phyloP scores from a whole-genome alignment of 2,888 invertebrate species.

The Plagiodera versicolora region DNA sequence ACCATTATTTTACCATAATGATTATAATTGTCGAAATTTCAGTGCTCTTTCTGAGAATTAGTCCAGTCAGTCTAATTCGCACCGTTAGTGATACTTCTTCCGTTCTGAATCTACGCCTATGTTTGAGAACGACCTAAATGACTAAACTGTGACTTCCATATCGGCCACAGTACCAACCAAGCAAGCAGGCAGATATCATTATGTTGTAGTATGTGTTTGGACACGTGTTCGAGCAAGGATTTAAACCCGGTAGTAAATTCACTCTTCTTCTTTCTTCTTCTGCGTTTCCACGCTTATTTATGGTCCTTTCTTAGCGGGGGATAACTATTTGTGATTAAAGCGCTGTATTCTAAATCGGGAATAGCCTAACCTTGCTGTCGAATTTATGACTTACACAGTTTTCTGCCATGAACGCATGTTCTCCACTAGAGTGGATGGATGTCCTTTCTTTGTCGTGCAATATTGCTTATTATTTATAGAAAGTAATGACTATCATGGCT shows the following conservation, averaged over 20 bases:
- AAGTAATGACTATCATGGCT: neutral
- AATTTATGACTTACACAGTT: neutral
- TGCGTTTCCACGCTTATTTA: conserved; percentile 9
- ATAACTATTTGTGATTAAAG: conserved; percentile 13
- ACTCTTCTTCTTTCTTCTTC: conserved; percentile 23
- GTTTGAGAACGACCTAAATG: conserved; percentile 22
- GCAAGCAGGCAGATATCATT: conserved; percentile 1
- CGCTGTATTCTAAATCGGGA: conserved; percentile 3
- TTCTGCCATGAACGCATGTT: neutral
- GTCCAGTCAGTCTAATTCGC: too few relatives aligned
- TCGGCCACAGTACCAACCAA: conserved; percentile 26
- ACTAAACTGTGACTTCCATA: conserved; percentile 24
- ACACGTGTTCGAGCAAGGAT: conserved; percentile 28
- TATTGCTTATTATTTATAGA: neutral
- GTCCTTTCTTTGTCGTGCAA: neutral
- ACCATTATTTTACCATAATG: too few relatives aligned
- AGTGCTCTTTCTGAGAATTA: too few relatives aligned
- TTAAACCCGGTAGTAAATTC: conserved; percentile 29
- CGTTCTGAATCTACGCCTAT: neutral
- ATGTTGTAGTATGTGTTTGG: conserved; percentile 27
- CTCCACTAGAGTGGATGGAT: neutral
- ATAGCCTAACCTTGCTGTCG: conserved; percentile 1
- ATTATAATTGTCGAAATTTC: too few relatives aligned
- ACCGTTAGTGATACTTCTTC: too few relatives aligned
- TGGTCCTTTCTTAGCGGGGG: conserved; percentile 16